phyloP scores from a whole-genome alignment of 2,797 vertebrate genomes.

The Phyllotis vaccarum region DNA sequence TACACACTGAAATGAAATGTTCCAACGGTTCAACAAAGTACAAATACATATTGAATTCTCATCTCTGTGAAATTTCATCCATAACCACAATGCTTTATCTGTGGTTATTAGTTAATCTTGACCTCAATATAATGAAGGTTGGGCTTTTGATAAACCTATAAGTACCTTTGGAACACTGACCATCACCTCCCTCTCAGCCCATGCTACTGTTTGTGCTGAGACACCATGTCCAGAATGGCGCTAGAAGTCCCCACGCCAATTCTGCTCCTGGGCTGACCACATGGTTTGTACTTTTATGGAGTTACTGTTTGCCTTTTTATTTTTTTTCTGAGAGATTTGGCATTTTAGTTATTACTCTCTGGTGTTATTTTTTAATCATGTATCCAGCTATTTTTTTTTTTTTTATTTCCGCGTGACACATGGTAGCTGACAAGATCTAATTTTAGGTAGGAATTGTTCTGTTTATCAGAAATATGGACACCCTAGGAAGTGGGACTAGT shows the following conservation, averaged over 20 bases:
- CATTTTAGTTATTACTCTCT: conserved; percentile 28
- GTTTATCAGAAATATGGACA: background rate
- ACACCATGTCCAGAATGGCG: background rate
- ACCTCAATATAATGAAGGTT: background rate
- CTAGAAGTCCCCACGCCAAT: background rate
- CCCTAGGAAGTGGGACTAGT: background rate
- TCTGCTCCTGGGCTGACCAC: background rate
- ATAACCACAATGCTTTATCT: background rate
- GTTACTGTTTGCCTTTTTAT: background rate
- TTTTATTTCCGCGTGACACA: background rate
- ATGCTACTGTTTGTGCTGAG: background rate
- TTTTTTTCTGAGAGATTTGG: background rate
- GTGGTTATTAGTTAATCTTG: conserved; percentile 14
- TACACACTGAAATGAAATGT: background rate
- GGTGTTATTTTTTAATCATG: background rate
- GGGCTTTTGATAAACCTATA: background rate
- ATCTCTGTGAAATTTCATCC: background rate
- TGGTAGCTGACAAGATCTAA: background rate
- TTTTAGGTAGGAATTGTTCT: conserved; percentile 16
- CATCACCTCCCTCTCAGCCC: background rate
- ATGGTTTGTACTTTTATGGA: background rate
- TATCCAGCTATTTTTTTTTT: background rate
- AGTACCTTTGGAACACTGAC: background rate
- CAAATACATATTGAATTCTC: background rate
- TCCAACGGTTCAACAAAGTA: background rate